Base-by-base conservation (phyloP, 2,113 vertebrate genomes). In the Bambusicola thoracicus region DNA sequence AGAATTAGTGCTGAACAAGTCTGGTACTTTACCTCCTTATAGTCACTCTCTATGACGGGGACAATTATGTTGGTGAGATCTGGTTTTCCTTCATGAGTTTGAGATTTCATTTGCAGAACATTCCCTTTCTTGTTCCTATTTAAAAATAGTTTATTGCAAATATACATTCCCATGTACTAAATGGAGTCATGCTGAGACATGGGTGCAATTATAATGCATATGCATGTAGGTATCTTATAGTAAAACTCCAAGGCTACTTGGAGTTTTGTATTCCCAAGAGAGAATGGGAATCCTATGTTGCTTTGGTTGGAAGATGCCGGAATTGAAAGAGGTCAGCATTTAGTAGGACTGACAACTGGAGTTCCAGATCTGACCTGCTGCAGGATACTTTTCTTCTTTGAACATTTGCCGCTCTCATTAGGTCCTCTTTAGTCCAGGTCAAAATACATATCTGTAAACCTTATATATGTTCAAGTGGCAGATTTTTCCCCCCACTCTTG, bases 391-490 rank as follows among this genome's bases (percentile, higher is more conserved):
- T 62, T 40, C 43, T 90, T 36, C 59, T 92, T 79, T 73, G 56
- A 56, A 55, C 41, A 68, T 89, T 96, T 89, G 79, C 29, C 29
- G 75, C 34, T 30, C 15, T 59, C 21, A 1, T 76, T 91, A 80
- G 34, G 32, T 44, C 70, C 66, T 85, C 63, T 84, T 91, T 83
- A 81, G 74, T 93, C 24, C 79, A 83, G 65, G 56, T 75, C 87
- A 79, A 92, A 92, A 95, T 85, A 82, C 81, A 22, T 92, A 90
- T 90, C 90, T 81, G 68, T 81, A 90, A 94, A 78, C 61, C 41
- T 68, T 92, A 83, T 78, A 46, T 93, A 83, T 59, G 56, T 93
- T 89, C 58, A 13, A 92, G 76, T 81, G 82, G 44, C 66, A 94
- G 61, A 44, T 86, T 94, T 93, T 94, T 55, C 91, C 85, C 66